Conservation (phyloP, 2,888 invertebrate species). For the Morpho achilles region DNA sequence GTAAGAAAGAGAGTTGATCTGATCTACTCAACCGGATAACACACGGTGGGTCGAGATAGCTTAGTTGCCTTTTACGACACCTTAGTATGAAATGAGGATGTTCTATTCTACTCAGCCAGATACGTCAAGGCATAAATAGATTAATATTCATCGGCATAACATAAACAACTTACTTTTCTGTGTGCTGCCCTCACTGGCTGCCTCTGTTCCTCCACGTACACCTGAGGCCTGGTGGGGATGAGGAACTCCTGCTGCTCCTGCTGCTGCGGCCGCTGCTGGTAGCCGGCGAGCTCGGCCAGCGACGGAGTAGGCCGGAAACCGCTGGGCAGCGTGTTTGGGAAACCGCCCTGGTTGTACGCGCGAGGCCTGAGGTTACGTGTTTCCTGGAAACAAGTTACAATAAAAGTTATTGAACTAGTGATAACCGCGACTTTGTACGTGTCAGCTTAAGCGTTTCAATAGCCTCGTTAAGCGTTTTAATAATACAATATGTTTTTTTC, state of each 20-base stretch:
- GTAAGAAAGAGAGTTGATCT: too few relatives aligned
- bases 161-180: slow-evolving; percentile 46
- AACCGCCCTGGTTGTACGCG: slow-evolving; percentile 60
- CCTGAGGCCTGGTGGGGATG: slow-evolving; percentile 46
- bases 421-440: too few relatives aligned
- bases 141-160: background rate
- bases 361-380: slow-evolving; percentile 70
- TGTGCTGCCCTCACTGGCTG: slow-evolving; percentile 70
- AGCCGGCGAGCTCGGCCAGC: slow-evolving; percentile 68
- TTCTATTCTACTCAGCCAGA: too few relatives aligned
- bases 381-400: slow-evolving; percentile 46
- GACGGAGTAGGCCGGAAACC: slow-evolving; percentile 69
- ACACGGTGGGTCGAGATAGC: too few relatives aligned
- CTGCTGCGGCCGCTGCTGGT: slow-evolving; percentile 53
- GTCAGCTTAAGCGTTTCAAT: background rate
- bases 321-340: slow-evolving; percentile 59
- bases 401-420: too few relatives aligned
- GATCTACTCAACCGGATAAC: too few relatives aligned
- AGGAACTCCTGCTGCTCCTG: slow-evolving; percentile 48
- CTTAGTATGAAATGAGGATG: too few relatives aligned
- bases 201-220: slow-evolving; percentile 83
- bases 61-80: too few relatives aligned
- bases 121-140: background rate
- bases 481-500: too few relatives aligned
- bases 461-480: too few relatives aligned